A percentile compares a stretch with the other conserved stretches of the same genome.
Evolutionary conservation across 2,797 vertebrate species (phyloP).

Genomic region (Gymnothorax reevesii): DNA sequence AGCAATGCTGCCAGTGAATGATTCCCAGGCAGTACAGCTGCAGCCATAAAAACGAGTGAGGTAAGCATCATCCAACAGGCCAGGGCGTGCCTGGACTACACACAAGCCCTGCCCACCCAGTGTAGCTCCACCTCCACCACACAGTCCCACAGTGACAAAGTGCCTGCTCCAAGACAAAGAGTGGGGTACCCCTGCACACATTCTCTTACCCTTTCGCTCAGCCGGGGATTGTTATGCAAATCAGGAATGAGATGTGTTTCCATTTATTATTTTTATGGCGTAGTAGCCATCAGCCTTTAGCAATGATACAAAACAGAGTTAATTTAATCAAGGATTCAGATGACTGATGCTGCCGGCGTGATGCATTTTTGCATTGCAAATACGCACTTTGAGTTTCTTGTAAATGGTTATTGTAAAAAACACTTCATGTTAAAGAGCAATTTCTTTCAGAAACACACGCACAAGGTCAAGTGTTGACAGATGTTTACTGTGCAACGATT

Average conservation of each 20-base stretch:
- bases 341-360: constrained; percentile 15
- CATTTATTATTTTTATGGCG: constrained; percentile 51
- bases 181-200: not conserved
- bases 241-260: constrained; percentile 52
- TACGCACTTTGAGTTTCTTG: constrained; percentile 71
- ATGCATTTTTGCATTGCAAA: constrained; percentile 39
- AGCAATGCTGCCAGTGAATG: not conserved
- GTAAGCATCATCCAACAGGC: not conserved
- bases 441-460: not conserved
- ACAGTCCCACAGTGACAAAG: constrained; percentile 9
- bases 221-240: constrained; percentile 53
- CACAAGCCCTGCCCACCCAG: not conserved
- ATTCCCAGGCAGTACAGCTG: not conserved
- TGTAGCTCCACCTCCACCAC: constrained; percentile 22
- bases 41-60: not conserved
- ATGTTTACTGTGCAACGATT: not conserved
- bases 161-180: not conserved
- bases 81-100: not conserved
- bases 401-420: constrained; percentile 74
- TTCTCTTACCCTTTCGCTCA: not conserved
- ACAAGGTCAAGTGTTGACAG: not conserved
- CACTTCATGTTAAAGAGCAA: constrained; percentile 28
- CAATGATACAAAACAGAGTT: constrained; percentile 56
- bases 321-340: constrained; percentile 74
- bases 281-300: constrained; percentile 50